Conservation (phyloP, 92 coral and sea anemone genomes). For the Umimayanthus kanabou region DNA sequence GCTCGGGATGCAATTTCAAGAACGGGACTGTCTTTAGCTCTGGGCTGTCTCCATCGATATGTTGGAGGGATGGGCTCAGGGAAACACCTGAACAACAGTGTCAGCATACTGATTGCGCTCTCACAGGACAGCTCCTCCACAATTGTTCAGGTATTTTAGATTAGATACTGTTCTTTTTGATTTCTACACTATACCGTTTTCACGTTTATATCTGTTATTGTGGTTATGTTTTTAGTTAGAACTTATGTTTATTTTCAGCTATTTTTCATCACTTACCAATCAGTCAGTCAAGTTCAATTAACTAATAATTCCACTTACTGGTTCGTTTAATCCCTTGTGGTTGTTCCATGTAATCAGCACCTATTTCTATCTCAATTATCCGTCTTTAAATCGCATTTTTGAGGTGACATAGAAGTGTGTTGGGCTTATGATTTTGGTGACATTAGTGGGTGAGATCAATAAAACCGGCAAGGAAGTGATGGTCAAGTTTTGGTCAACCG, state of each 20-base stretch:
- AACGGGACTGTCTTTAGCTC: constrained; percentile 95
- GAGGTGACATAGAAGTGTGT: not conserved
- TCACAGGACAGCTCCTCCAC: constrained; percentile 98
- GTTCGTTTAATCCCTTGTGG: too few relatives aligned
- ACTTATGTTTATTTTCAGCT: too few relatives aligned
- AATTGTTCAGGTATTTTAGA: constrained; percentile 81
- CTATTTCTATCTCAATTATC: too few relatives aligned
- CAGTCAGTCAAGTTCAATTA: too few relatives aligned
- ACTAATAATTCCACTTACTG: too few relatives aligned
- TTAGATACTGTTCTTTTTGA: not conserved
- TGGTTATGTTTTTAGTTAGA: too few relatives aligned
- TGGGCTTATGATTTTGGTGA: not conserved
- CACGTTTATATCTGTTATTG: not conserved
- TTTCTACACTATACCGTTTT: too few relatives aligned
- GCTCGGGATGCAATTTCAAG: constrained; percentile 96
- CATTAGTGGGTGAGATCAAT: not conserved
- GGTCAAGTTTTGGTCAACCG: not conserved
- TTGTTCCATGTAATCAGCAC: too few relatives aligned
- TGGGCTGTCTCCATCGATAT: constrained; percentile 97
- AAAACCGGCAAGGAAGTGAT: not conserved
- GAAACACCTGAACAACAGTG: constrained; percentile 94
- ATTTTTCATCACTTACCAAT: too few relatives aligned
- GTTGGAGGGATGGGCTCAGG: constrained; percentile 99
- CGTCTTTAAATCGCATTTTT: too few relatives aligned
- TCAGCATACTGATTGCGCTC: constrained; percentile 91